Evolutionary conservation across 2,113 vertebrate genomes (phyloP).

Genomic region (Sinocyclocheilus rhinocerous): DNA sequence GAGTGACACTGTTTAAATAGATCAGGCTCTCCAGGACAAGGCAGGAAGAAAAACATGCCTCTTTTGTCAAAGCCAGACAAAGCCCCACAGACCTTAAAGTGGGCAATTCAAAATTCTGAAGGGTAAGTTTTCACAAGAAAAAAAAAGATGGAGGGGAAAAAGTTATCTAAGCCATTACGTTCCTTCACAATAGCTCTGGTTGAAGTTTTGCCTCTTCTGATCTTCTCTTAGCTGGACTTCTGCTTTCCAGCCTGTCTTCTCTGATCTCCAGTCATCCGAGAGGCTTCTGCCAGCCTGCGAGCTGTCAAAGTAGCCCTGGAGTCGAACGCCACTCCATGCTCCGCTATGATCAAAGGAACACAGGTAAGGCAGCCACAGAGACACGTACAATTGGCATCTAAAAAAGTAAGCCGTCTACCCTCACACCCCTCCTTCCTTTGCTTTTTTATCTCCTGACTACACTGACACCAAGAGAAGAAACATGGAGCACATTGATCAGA

Average conservation of each 20-base stretch:
- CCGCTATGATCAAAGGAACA: conserved; percentile 83
- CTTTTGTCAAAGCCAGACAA: conserved; percentile 72
- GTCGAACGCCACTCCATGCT: conserved; percentile 79
- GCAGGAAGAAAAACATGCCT: conserved; percentile 54
- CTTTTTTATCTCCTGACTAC: conserved; percentile 46
- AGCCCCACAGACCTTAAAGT: conserved; percentile 71
- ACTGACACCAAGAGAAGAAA: conserved; percentile 45
- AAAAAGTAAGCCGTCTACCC: conserved; percentile 58
- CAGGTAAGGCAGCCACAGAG: conserved; percentile 81
- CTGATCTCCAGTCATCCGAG: conserved; percentile 76
- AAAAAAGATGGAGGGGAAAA: conserved; percentile 61
- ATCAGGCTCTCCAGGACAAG: conserved; percentile 39
- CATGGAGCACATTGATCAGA: conserved; percentile 62
- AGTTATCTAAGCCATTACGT: conserved; percentile 66
- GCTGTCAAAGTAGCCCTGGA: conserved; percentile 86
- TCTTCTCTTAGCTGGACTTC: conserved; percentile 86
- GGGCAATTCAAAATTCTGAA: conserved; percentile 68
- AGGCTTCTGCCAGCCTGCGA: conserved; percentile 76
- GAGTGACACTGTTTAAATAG: conserved; percentile 40
- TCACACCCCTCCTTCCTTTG: conserved; percentile 9
- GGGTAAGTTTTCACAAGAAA: conserved; percentile 55
- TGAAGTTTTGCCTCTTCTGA: conserved; percentile 73
- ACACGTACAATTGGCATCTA: conserved; percentile 65
- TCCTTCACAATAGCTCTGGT: conserved; percentile 72
- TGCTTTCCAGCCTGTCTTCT: conserved; percentile 76